These are phyloP conservation scores for Cercopithecus neglectus DNA, from an alignment of 2,797 vertebrate species.

Conservation along the genomic window DNA sequence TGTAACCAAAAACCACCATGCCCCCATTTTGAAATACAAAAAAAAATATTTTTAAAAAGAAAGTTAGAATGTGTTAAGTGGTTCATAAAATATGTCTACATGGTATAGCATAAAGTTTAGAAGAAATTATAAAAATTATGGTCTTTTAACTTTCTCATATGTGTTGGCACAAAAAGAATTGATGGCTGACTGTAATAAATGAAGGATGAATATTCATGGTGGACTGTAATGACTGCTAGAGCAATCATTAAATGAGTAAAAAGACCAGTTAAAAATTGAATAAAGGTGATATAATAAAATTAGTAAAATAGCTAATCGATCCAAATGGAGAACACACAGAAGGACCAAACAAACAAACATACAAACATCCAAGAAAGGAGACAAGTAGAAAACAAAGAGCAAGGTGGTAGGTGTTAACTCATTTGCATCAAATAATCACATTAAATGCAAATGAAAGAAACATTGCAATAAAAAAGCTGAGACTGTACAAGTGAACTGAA, in stretches of 20 bases:
- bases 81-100: not conserved
- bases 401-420: not conserved
- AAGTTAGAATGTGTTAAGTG: not conserved
- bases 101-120: not conserved
- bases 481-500: not conserved
- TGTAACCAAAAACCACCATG: not conserved
- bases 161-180: not conserved
- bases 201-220: not conserved
- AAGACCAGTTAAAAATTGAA: not conserved
- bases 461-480: not conserved
- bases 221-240: not conserved
- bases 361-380: not conserved
- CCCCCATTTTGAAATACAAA: not conserved
- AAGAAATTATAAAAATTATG: not conserved
- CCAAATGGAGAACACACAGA: not conserved
- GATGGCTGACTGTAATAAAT: not conserved
- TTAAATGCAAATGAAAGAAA: not conserved
- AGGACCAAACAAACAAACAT: not conserved
- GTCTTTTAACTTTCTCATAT: not conserved
- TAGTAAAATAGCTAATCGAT: not conserved
- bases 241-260: not conserved
- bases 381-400: not conserved
- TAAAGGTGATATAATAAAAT: not conserved
- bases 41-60: not conserved
- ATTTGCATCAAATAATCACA: not conserved